Conservation (phyloP, 2,888 invertebrate genomes). For the Octonoba sinensis region DNA sequence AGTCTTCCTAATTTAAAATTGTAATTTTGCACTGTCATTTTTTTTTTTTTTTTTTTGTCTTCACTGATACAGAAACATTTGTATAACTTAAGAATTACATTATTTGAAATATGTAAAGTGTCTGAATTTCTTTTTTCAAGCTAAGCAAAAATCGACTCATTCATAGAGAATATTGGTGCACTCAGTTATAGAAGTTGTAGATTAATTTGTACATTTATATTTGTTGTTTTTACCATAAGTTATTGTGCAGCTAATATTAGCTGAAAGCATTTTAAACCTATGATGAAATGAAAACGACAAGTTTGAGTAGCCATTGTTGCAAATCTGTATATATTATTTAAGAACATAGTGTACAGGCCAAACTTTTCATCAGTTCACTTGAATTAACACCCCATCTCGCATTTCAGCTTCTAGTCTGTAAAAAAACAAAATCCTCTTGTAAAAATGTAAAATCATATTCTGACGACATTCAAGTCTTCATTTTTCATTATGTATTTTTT, state of each 20-base stretch:
- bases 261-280: conserved; percentile 36
- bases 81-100: neutral
- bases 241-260: conserved; percentile 19
- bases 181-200: too few species aligned
- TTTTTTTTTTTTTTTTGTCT: neutral
- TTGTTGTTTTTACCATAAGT: too few species aligned
- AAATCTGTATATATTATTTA: conserved; percentile 64
- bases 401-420: conserved; percentile 61
- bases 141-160: too few species aligned
- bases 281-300: conserved; percentile 36
- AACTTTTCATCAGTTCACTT: conserved; percentile 61
- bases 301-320: conserved; percentile 56
- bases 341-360: conserved; percentile 59
- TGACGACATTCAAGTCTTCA: conserved; percentile 9
- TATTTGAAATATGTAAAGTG: too few species aligned
- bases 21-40: neutral
- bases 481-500: conserved; percentile 11
- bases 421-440: conserved; percentile 34
- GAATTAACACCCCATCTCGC: conserved; percentile 64
- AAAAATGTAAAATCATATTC: conserved; percentile 30
- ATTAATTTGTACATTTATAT: too few species aligned
- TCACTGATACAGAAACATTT: conserved; percentile 8
- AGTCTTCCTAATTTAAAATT: conserved; percentile 9
- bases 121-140: too few species aligned
- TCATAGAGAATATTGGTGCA: too few species aligned